Evolutionary conservation across 2,888 invertebrate species (phyloP), one percentile per base, ranked within the genome.

Genomic region (Vandiemenella viatica): DNA sequence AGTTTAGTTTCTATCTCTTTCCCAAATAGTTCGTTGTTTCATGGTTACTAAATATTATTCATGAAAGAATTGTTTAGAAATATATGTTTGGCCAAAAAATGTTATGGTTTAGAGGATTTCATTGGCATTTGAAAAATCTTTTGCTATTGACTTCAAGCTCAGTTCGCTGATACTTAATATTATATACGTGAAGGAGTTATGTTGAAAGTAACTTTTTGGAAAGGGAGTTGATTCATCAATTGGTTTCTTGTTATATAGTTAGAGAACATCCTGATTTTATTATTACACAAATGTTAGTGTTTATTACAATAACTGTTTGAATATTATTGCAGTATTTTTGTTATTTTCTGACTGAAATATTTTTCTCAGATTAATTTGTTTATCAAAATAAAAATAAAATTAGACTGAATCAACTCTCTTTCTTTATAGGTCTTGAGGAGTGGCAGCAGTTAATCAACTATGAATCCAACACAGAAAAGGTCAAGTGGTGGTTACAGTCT

Each of bases 401-500:
- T 32, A 32, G 40, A 53, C 46, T 53, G 53, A 53, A 53, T 53
- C 53, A 53, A 49, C 50, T 50, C 50, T 53, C 49, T 50, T 48
- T 50, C 41, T 26, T 53, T 53, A 44, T 53, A 53, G 53, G 50
- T 53, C 48, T 18, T 42, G 42, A 42, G 20, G 42, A 42, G 20
- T n/a, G 42, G 41, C 46, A 37, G 38, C 43, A 19, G 47, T 16
- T n/a, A n/a, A n/a, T 21, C 19, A 20, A 46, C 37, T 21, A 55
- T 55, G 55, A 53, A 43, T 50, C 49, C 51, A 43, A 49, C 43
- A 40, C 50, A 49, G 45, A 53, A 53, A 48, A 37, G 53, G 46
- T 53, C 53, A 32, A 50, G 40, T 46, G 53, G 53, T 18, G 52
- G 53, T 26, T 55, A 55, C 49, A 53, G 55, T 41, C 51, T 55